A percentile compares a stretch with the other conserved stretches of the same genome.
phyloP scores from a whole-genome alignment of 2,888 invertebrate species.

The Trypoxylon attenuatum region DNA sequence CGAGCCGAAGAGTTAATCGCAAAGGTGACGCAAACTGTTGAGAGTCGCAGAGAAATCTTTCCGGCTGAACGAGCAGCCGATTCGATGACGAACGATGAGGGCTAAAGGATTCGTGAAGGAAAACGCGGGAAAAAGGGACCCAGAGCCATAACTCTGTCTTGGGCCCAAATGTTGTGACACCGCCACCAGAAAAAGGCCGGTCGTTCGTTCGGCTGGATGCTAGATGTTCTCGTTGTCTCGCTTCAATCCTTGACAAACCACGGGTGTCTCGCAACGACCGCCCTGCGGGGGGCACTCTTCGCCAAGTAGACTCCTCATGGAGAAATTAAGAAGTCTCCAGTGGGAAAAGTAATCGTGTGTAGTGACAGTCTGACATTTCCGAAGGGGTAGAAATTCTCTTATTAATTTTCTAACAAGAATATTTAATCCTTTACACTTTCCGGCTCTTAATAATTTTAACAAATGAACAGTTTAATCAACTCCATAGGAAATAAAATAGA shows the following conservation, averaged over 20 bases:
- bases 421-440: no score
- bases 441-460: no score
- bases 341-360: not conserved
- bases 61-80: conserved; percentile 4
- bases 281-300: not conserved
- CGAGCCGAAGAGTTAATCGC: not conserved
- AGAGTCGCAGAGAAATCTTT: conserved; percentile 35
- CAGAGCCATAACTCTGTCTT: conserved; percentile 49
- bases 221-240: conserved; percentile 23
- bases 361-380: not conserved
- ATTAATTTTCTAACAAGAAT: no score
- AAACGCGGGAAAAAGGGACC: conserved; percentile 43
- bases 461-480: no score
- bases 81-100: not conserved
- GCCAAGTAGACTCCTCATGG: not conserved
- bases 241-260: not conserved
- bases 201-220: conserved; percentile 7
- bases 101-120: conserved; percentile 15
- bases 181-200: conserved; percentile 25
- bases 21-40: conserved; percentile 8
- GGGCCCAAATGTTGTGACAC: conserved; percentile 73
- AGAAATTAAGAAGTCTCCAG: not conserved
- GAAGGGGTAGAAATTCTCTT: no score
- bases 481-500: no score
- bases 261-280: not conserved